A percentile compares a stretch with the other conserved stretches of the same genome.
Conservation (phyloP, 2,797 vertebrate genomes). For the Paratrypauchen microcephalus region DNA sequence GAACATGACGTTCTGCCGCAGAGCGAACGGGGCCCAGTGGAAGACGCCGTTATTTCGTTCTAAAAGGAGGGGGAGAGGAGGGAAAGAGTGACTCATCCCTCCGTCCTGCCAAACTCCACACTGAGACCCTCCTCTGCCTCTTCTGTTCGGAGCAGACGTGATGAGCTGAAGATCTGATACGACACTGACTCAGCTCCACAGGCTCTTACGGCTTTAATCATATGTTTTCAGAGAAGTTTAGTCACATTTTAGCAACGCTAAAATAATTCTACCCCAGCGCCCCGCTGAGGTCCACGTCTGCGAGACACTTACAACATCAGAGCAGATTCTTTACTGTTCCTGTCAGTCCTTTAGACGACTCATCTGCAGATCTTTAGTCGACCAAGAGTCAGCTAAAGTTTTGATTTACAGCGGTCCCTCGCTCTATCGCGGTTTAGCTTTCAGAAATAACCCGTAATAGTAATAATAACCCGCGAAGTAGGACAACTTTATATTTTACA, state of each 20-base stretch:
- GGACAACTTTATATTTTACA: too few species aligned
- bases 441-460: too few species aligned
- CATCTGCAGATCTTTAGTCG: too few species aligned
- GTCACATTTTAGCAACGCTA: background rate
- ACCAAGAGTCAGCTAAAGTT: too few species aligned
- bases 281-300: too few species aligned
- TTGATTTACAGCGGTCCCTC: too few species aligned
- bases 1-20: background rate
- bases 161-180: slow-evolving; percentile 35
- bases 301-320: too few species aligned
- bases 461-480: too few species aligned
- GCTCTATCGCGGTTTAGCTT: too few species aligned
- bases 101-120: slow-evolving; percentile 64
- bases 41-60: background rate
- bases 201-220: slow-evolving; percentile 15
- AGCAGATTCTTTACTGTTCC: too few species aligned
- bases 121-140: slow-evolving; percentile 44
- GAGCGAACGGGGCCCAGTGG: background rate
- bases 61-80: slow-evolving; percentile 38
- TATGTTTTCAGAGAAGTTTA: background rate
- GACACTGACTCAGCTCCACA: slow-evolving; percentile 23
- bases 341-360: too few species aligned
- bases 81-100: slow-evolving; percentile 79
- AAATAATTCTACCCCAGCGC: background rate
- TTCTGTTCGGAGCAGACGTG: slow-evolving; percentile 26